Base-by-base conservation (phyloP, 2,797 vertebrate species). In the Phoxinus dragarum region DNA sequence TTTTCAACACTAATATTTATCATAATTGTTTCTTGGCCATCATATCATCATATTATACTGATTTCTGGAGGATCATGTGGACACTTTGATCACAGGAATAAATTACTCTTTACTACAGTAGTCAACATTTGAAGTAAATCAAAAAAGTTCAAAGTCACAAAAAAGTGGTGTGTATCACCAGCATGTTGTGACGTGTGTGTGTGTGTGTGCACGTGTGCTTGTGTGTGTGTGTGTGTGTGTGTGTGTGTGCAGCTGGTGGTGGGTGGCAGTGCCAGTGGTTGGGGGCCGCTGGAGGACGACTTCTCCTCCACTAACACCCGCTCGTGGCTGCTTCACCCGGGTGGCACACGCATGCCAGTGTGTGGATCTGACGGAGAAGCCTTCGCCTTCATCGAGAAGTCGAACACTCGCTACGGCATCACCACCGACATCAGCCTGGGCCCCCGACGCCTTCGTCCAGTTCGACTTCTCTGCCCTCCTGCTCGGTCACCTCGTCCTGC, bases 391-490 rank as follows among this genome's bases (percentile, higher is more conserved):
- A 99, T 99, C 7, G 98, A 99, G 92, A 99, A 99, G 92, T 98
- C 98, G 66, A 98, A 96, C 94, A 99, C 97, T 8, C 98, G 98
- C 85, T 99, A 99, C 0, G 97, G 97, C 44, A 96, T 99, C 76
- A 98, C 97, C 89, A 99, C 98, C 1, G 98, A 99, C 91, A 97
- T 99, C 21, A 97, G 96, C 67, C 92, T 99, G 92, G 97, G 97
- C 0, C 97, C 97, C 97, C 88, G 98, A 98, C 7, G 97, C 98
- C 1, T 99, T 99, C 90, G 95, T 99, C 89, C 98, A 99, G 93
- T 97, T 99, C 82, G 98, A 99, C 90, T 99, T 99, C 90, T 99
- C 98, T 12, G 98, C 98, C 98, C 31, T 99, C 98, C 89, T 99
- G 98, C 93, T 99, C 98, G 0, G 98, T 99, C 92, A 98, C 98